Percentiles rank a stretch among this genome's conserved stretches.
These are phyloP conservation scores for Periplaneta americana DNA, from an alignment of 1,140 invertebrate species.

Conservation along the genomic window DNA sequence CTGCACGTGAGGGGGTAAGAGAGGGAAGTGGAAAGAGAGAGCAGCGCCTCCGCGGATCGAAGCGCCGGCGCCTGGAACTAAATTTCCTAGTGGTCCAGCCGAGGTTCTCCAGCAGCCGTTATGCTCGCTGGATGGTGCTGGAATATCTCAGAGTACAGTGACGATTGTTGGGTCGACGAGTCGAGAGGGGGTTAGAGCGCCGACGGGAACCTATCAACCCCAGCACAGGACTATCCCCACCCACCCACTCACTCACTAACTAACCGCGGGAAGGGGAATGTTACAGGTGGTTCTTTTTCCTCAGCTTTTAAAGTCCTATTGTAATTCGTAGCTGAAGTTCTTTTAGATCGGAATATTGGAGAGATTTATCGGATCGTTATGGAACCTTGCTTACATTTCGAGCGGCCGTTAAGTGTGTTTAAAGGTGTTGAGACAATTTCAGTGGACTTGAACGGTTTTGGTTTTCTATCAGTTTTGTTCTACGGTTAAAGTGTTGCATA, in stretches of 20 bases:
- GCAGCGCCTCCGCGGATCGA: conserved; percentile 8
- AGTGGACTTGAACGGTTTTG: neutral
- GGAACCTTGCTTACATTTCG: neutral
- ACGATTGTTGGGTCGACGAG: neutral
- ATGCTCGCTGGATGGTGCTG: neutral
- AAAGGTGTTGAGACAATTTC: neutral
- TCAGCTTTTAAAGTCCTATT: neutral
- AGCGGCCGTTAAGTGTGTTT: neutral
- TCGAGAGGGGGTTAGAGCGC: neutral
- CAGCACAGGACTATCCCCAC: neutral
- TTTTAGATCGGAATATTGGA: neutral
- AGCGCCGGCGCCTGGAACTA: conserved; percentile 7
- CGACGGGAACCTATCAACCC: neutral
- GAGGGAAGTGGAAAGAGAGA: neutral
- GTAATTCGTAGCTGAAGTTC: neutral
- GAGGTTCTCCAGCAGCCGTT: neutral
- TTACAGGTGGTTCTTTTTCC: neutral
- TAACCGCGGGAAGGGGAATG: neutral
- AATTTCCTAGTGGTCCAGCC: neutral
- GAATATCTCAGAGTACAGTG: neutral
- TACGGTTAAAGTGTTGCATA: neutral
- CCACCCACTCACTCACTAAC: neutral
- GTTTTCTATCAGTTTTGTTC: neutral
- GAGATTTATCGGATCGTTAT: neutral
- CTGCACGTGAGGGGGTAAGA: neutral